Base-by-base conservation (phyloP, 37 sponge, comb jelly and placozoan genomes). In the Spongia lamella region DNA sequence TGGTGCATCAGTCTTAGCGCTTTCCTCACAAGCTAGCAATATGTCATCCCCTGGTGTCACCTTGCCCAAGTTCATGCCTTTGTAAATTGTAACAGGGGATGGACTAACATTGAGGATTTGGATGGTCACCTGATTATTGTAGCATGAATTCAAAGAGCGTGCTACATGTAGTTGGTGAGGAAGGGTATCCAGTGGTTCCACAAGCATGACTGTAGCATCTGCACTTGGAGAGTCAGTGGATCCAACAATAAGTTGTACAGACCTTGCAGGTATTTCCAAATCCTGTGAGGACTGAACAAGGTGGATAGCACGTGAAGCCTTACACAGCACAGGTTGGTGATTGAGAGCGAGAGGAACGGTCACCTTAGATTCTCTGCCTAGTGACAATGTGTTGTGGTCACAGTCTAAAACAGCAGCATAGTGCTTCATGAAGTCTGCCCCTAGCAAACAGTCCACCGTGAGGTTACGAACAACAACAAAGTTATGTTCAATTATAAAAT, bases 371-470 rank as follows among this genome's bases (percentile, higher is more conserved):
- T n/a, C n/a, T n/a, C n/a, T n/a, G n/a, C n/a, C n/a, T n/a, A n/a
- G n/a, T 21, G 39, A 22, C 20, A 67, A 38, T 26, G 60, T 35
- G 49, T n/a, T 58, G 9, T 20, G 21, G 4, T 61, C 21, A 37
- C 75, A 73, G 35, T 73, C 75, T 7, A 73, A 57, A 13, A 73
- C 60, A 32, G 75, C 75, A 35, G 24, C 38, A 35, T 73, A 25
- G 24, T 73, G 27, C 38, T 22, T 26, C n/a, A 73, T 25, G 40
- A 73, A 73, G 75, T 73, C 61, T 9, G 61, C 61, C 16, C 75
- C 75, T 30, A 73, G 47, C 33, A 73, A 25, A 31, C 75, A 73
- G 24, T 73, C 75, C 37, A 73, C 75, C 15, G 75, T 25, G 11
- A 73, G 61, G 36, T 58, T 15, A 19, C 24, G 11, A 31, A 34